Conservation (phyloP, 2,113 vertebrate genomes). For the Pterocles gutturalis region DNA sequence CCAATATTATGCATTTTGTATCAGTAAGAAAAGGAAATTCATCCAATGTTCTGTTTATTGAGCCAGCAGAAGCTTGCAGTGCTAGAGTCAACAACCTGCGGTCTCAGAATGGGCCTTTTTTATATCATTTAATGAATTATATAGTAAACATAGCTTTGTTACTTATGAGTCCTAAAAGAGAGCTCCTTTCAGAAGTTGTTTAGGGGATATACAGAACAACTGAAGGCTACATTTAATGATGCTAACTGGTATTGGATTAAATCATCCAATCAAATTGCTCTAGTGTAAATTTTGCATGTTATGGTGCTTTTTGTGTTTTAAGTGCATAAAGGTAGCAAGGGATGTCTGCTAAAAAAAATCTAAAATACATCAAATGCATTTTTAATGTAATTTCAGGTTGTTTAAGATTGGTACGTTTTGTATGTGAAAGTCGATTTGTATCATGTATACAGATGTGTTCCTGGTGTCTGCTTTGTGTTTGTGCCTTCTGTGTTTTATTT, state of each 20-base stretch:
- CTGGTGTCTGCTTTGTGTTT: background rate
- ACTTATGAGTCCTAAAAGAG: background rate
- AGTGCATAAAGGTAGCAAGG: background rate
- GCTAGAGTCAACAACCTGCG: background rate
- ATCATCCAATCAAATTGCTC: background rate
- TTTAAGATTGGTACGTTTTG: background rate
- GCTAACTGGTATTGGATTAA: background rate
- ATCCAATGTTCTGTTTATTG: background rate
- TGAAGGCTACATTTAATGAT: background rate
- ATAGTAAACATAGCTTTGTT: background rate
- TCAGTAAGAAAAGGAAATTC: background rate
- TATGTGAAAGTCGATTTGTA: background rate
- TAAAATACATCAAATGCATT: background rate
- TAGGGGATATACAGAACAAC: background rate
- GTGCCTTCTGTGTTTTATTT: background rate
- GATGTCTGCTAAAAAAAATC: background rate
- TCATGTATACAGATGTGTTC: background rate
- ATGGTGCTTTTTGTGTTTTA: background rate
- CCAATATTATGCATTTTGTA: background rate
- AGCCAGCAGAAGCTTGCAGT: background rate
- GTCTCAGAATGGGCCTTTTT: background rate
- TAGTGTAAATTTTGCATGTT: background rate
- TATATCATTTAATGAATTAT: background rate
- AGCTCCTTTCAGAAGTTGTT: background rate
- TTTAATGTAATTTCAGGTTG: background rate